Percentiles rank a stretch among this genome's conserved stretches.
phyloP scores from a whole-genome alignment of 2,888 invertebrate species.

The Eledona agricola region DNA sequence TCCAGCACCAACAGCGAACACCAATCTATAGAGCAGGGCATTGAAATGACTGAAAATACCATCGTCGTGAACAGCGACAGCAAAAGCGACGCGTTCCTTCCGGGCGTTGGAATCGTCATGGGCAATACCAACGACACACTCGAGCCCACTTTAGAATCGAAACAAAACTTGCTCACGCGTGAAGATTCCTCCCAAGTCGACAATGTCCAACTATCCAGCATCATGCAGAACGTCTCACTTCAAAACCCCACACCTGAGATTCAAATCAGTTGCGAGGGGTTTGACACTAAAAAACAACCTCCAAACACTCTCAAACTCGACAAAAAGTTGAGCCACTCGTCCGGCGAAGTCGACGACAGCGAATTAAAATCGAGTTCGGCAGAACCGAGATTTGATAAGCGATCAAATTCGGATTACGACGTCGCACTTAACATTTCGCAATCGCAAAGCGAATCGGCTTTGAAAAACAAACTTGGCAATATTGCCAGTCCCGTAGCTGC shows the following conservation, averaged over 20 bases:
- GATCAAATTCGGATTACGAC: conserved; percentile 73
- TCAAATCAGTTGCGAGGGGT: conserved; percentile 55
- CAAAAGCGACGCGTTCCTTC: conserved; percentile 67
- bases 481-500: conserved; percentile 74
- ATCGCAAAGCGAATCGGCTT: conserved; percentile 82
- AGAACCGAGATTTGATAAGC: conserved; percentile 54
- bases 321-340: conserved; percentile 75
- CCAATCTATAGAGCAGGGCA: conserved; percentile 51
- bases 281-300: conserved; percentile 57
- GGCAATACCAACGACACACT: conserved; percentile 42
- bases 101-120: conserved; percentile 74
- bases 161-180: conserved; percentile 61
- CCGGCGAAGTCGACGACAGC: conserved; percentile 69
- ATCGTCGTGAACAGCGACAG: conserved; percentile 43
- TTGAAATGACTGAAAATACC: conserved; percentile 55
- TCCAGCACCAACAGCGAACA: conserved; percentile 42
- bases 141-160: conserved; percentile 57
- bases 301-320: conserved; percentile 68
- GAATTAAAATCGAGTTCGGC: conserved; percentile 36
- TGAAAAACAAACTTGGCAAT: conserved; percentile 66
- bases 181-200: conserved; percentile 58
- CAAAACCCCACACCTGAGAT: conserved; percentile 57
- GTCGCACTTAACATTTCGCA: conserved; percentile 74
- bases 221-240: conserved; percentile 59
- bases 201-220: conserved; percentile 59